These are phyloP conservation scores for Scophthalmus maximus DNA, from an alignment of 2,113 vertebrate genomes.

Conservation along the genomic window DNA sequence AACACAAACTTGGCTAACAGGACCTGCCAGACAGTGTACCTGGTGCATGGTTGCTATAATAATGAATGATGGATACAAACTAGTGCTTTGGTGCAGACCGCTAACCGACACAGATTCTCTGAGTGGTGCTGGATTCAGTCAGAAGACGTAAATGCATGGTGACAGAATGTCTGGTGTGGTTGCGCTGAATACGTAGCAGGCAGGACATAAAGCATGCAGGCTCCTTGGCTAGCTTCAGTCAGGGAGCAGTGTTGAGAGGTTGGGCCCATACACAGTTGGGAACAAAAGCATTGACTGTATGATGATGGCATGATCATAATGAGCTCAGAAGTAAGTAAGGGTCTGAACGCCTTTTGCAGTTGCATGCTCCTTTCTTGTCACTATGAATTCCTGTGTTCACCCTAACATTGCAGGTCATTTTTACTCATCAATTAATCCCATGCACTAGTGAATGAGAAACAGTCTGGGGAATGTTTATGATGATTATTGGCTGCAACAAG, in stretches of 20 bases:
- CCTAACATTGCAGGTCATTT: conserved; percentile 9
- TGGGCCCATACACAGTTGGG: conserved; percentile 29
- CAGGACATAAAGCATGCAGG: conserved; percentile 70
- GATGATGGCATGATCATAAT: conserved; percentile 48
- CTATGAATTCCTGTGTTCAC: conserved; percentile 44
- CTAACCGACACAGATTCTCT: conserved; percentile 17
- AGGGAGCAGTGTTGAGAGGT: conserved; percentile 41
- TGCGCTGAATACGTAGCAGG: conserved; percentile 49
- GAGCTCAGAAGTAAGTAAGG: conserved; percentile 38
- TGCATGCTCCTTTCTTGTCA: conserved; percentile 18
- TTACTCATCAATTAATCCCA: conserved; percentile 16
- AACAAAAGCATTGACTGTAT: conserved; percentile 42
- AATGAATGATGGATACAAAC: conserved; percentile 3
- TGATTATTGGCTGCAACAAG: not conserved
- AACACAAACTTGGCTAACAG: too few relatives aligned
- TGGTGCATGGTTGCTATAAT: conserved; percentile 14
- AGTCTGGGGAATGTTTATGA: not conserved
- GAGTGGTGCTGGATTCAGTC: conserved; percentile 42
- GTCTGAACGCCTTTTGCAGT: conserved; percentile 18
- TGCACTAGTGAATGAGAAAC: not conserved
- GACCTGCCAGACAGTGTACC: conserved; percentile 22
- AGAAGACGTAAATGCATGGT: conserved; percentile 59
- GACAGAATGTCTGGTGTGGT: conserved; percentile 65
- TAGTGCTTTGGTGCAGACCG: not conserved
- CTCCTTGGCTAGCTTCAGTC: conserved; percentile 42